phyloP scores from a whole-genome alignment of 2,888 invertebrate genomes.

The Pocota personata region DNA sequence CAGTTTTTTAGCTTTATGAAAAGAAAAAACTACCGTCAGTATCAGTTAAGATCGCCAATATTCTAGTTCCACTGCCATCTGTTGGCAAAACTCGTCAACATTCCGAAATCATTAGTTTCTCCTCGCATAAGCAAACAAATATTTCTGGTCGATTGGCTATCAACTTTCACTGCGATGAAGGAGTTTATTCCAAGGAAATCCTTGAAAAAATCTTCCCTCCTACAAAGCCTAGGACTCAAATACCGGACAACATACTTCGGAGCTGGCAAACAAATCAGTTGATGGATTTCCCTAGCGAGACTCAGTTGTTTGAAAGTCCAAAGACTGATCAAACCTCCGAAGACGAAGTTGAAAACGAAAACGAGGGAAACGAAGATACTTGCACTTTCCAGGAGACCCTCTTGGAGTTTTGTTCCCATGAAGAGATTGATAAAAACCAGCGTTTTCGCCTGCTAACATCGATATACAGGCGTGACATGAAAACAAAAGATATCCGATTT shows the following conservation, averaged over 20 bases:
- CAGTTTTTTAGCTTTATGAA: constrained; percentile 79
- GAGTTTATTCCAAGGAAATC: constrained; percentile 67
- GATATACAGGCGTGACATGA: constrained; percentile 86
- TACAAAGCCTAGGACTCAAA: constrained; percentile 78
- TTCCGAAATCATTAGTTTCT: constrained; percentile 53
- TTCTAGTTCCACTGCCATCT: constrained; percentile 74
- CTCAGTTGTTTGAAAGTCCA: not conserved
- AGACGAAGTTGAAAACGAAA: constrained; percentile 60
- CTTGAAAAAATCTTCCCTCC: constrained; percentile 74
- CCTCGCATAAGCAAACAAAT: constrained; percentile 75
- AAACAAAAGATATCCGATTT: constrained; percentile 86
- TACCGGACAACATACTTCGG: constrained; percentile 75
- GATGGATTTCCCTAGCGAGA: constrained; percentile 18
- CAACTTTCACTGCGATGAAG: constrained; percentile 75
- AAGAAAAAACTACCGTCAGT: constrained; percentile 77
- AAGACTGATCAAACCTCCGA: constrained; percentile 26
- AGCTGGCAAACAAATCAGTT: constrained; percentile 71
- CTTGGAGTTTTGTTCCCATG: constrained; percentile 84
- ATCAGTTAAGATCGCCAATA: constrained; percentile 77
- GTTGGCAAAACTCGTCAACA: constrained; percentile 13
- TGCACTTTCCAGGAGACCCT: constrained; percentile 84
- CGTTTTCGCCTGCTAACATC: constrained; percentile 86
- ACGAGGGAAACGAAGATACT: constrained; percentile 43
- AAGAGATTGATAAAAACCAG: constrained; percentile 85
- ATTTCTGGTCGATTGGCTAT: constrained; percentile 75